phyloP scores from a whole-genome alignment of 2,113 vertebrate species.

The Myotis davidii region DNA sequence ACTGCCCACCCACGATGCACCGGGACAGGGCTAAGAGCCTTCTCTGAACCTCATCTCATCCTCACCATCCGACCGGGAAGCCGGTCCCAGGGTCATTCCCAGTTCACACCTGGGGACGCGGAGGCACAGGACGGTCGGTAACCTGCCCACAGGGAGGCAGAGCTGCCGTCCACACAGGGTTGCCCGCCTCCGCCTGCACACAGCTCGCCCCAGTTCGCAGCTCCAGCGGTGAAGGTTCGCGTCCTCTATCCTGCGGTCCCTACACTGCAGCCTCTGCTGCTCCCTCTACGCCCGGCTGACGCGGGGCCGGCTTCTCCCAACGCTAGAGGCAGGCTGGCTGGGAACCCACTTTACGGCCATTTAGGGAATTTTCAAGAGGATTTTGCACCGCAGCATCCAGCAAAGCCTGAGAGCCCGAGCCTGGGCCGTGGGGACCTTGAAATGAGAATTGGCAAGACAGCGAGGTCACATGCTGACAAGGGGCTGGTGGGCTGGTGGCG shows the following conservation, averaged over 20 bases:
- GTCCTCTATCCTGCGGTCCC: no score
- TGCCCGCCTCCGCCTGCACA: fast-evolving
- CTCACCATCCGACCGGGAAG: not conserved
- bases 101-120: not conserved
- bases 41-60: not conserved
- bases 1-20: not conserved
- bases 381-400: no score
- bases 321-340: not conserved
- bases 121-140: not conserved
- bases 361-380: not conserved
- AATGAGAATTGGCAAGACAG: no score
- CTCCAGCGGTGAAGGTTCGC: not conserved
- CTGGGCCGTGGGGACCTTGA: not conserved
- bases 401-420: not conserved
- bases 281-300: not conserved
- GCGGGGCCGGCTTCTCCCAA: not conserved
- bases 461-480: not conserved
- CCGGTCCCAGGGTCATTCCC: not conserved
- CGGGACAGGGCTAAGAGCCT: not conserved
- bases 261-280: not conserved
- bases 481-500: not conserved
- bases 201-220: fast-evolving
- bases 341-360: not conserved
- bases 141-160: not conserved
- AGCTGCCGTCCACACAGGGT: not conserved